A percentile compares a stretch with the other conserved stretches of the same genome.
These are phyloP conservation scores for Aphelinus atriplicis DNA, from an alignment of 1,140 invertebrate species.

Conservation along the genomic window DNA sequence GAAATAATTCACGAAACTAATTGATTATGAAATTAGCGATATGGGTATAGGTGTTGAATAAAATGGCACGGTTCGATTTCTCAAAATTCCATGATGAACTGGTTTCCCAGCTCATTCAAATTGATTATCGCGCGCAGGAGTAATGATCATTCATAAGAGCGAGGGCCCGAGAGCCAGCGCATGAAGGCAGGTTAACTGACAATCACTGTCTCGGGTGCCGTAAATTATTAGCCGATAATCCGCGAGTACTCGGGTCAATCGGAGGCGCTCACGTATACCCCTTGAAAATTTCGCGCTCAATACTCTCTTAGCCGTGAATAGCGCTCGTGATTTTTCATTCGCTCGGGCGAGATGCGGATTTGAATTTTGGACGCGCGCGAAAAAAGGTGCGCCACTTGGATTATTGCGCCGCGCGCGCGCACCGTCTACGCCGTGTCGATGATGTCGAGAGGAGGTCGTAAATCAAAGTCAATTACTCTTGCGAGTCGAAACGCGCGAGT, in stretches of 20 bases:
- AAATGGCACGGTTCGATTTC: background rate
- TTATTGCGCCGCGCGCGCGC: background rate
- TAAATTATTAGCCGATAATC: conserved; percentile 38
- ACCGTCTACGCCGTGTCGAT: background rate
- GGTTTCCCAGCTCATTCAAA: conserved; percentile 13
- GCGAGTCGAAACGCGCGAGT: conserved; percentile 10
- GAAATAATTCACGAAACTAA: too few relatives aligned
- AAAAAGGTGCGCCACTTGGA: conserved; percentile 2
- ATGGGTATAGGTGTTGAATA: too few relatives aligned
- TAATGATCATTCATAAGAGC: conserved; percentile 31
- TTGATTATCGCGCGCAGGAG: conserved; percentile 27
- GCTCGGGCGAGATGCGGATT: background rate
- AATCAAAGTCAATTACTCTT: conserved; percentile 30
- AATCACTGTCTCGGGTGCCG: conserved; percentile 30
- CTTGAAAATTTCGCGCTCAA: conserved; percentile 5
- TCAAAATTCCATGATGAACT: conserved; percentile 14
- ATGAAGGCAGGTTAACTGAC: conserved; percentile 23
- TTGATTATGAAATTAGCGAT: too few relatives aligned
- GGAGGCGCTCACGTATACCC: background rate
- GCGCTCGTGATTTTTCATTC: background rate
- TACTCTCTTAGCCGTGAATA: background rate
- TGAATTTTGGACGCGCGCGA: conserved; percentile 3
- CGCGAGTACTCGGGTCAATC: background rate
- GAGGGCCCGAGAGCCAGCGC: background rate
- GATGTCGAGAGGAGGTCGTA: conserved; percentile 14